Evolutionary conservation across 2,797 vertebrate species (phyloP).

Genomic region (Falco columbarius): DNA sequence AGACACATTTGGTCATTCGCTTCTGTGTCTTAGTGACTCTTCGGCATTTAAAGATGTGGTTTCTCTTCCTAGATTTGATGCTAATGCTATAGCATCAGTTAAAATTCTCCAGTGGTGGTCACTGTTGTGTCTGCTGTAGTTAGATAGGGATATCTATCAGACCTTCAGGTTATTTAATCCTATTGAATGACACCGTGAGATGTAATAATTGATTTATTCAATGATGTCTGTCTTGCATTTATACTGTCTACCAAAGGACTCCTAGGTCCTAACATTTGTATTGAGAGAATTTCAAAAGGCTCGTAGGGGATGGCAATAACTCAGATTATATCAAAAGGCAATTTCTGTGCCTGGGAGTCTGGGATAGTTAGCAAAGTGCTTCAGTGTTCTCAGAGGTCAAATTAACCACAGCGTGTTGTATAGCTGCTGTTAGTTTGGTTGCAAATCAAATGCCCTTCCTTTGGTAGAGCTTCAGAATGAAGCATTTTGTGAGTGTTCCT

Average conservation of each 20-base stretch:
- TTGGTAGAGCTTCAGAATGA: not conserved
- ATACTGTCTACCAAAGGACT: not conserved
- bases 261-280: not conserved
- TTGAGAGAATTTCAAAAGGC: slow-evolving; percentile 36
- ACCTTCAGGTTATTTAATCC: not conserved
- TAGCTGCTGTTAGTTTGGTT: slow-evolving; percentile 20
- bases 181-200: not conserved
- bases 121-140: not conserved
- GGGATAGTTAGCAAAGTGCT: slow-evolving; percentile 22
- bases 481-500: not conserved
- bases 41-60: not conserved
- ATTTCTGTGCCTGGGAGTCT: not conserved
- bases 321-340: slow-evolving; percentile 38
- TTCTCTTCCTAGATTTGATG: not conserved
- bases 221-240: slow-evolving; percentile 4
- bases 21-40: not conserved
- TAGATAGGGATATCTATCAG: not conserved
- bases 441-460: slow-evolving; percentile 33
- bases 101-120: not conserved
- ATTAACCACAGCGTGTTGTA: not conserved
- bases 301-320: slow-evolving; percentile 19
- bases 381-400: slow-evolving; percentile 32
- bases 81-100: not conserved
- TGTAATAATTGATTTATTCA: slow-evolving; percentile 44
- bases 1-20: not conserved